phyloP scores from a whole-genome alignment of 2,888 invertebrate genomes.

The Drosophila quasianomalipes region DNA sequence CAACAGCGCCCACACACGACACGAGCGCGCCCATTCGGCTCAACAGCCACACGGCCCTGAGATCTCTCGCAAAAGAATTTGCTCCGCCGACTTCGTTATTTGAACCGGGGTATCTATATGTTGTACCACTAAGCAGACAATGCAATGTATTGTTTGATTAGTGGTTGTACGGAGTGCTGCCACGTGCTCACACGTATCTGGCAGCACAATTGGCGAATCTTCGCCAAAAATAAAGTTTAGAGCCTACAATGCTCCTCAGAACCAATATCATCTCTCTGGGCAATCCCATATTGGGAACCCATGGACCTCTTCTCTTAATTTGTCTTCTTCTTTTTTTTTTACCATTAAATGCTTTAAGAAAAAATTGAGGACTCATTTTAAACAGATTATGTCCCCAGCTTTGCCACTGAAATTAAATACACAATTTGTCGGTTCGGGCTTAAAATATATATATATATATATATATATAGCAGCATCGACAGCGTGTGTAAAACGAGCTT shows the following conservation, averaged over 20 bases:
- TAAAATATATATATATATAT: not conserved
- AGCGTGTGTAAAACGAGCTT: not conserved
- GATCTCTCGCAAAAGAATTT: not conserved
- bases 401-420: not conserved
- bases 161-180: not conserved
- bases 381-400: not conserved
- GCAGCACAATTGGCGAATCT: not conserved
- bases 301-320: not conserved
- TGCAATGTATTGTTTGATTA: too few species aligned
- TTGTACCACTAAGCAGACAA: too few species aligned
- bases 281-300: not conserved
- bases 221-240: not conserved
- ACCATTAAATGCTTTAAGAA: not conserved
- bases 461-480: not conserved
- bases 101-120: not conserved
- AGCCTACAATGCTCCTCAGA: not conserved
- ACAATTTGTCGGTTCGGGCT: not conserved
- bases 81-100: not conserved
- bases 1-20: not conserved
- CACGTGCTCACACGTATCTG: not conserved
- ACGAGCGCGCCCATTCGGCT: not conserved
- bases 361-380: not conserved
- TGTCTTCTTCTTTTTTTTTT: too few species aligned
- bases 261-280: not conserved
- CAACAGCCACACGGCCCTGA: not conserved